A percentile compares a stretch with the other conserved stretches of the same genome.
These are phyloP conservation scores for Danio jaintianensis DNA, from an alignment of 2,797 vertebrate species.

Conservation along the genomic window DNA sequence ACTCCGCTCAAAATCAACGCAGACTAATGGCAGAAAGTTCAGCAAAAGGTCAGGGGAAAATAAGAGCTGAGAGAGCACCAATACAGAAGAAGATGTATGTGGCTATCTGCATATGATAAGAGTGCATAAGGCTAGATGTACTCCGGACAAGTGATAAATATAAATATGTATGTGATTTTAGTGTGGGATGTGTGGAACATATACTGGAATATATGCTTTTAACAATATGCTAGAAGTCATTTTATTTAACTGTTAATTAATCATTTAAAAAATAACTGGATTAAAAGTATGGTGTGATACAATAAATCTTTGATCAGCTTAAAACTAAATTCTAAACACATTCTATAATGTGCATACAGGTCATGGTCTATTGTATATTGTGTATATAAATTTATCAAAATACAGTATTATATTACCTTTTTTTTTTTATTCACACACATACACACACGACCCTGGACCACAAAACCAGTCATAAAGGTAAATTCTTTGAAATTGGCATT, in stretches of 20 bases:
- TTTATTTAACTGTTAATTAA: not conserved
- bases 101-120: slow-evolving; percentile 32
- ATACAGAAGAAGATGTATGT: slow-evolving; percentile 29
- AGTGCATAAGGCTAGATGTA: not conserved
- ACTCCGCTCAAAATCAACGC: slow-evolving; percentile 73
- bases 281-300: not conserved
- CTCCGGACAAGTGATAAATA: not conserved
- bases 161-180: not conserved
- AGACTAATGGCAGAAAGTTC: slow-evolving; percentile 73
- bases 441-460: too few species aligned
- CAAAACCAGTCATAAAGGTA: too few species aligned
- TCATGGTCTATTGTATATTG: not conserved
- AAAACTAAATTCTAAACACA: not conserved
- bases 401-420: too few species aligned
- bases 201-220: not conserved
- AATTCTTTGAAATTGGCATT: too few species aligned
- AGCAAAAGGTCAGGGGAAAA: slow-evolving; percentile 69
- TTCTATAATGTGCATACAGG: not conserved
- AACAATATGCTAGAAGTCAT: not conserved
- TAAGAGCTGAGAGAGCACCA: slow-evolving; percentile 42
- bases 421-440: too few species aligned
- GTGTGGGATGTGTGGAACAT: not conserved
- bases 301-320: not conserved
- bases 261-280: not conserved
- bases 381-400: too few species aligned